phyloP scores from a whole-genome alignment of 2,888 invertebrate genomes.

The Sminthurinus aureus region DNA sequence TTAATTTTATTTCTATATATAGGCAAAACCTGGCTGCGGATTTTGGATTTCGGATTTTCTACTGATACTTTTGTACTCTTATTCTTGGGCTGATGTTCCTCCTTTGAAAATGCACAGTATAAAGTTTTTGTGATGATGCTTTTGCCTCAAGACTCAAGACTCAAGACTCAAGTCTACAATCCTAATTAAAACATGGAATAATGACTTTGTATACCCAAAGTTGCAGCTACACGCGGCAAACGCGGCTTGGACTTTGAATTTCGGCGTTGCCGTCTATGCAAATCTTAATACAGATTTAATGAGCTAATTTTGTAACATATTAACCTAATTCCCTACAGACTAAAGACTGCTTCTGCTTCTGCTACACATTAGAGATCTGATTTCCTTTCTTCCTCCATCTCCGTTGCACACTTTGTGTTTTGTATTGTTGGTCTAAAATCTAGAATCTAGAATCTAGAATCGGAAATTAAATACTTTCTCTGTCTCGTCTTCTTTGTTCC shows the following conservation, averaged over 20 bases:
- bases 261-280: neutral
- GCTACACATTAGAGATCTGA: no score
- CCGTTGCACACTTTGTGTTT: neutral
- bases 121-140: neutral
- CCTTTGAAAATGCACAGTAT: no score
- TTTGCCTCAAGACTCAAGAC: neutral
- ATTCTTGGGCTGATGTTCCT: no score
- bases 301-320: conserved; percentile 19
- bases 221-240: neutral
- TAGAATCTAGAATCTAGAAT: neutral
- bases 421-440: neutral
- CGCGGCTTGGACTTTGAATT: neutral
- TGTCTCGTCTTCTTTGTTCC: neutral
- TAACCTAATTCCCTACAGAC: conserved; percentile 11
- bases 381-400: no score
- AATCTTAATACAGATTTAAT: conserved; percentile 23
- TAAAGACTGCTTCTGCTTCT: neutral
- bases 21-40: no score
- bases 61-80: no score
- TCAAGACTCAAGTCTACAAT: neutral
- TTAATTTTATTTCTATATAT: no score
- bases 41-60: no score
- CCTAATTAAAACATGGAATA: conserved; percentile 3
- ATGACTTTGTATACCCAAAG: neutral
- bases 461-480: neutral